Evolutionary conservation across 2,888 invertebrate species (phyloP), one percentile per base, ranked within the genome.

Genomic region (Epinotia demarniana): DNA sequence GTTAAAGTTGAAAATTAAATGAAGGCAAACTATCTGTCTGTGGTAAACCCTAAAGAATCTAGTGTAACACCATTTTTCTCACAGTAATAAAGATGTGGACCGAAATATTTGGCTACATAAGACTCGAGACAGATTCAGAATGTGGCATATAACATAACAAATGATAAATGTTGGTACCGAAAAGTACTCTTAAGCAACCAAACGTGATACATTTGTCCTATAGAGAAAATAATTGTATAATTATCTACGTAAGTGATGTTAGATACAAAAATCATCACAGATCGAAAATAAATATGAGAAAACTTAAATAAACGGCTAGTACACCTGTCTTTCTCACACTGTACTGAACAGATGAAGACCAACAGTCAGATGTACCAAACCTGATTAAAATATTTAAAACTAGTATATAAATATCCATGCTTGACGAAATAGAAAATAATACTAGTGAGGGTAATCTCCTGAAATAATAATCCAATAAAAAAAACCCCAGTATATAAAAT

Each of bases 211-310:
- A 53, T n/a, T n/a, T n/a, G n/a, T 53, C 53, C n/a, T n/a, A 53
- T n/a, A 8, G 8, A 53, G n/a, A 53, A 53, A 53, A 53, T 8
- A 16, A 16, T 49, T 16, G 53, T 53, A 53, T 53, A 57, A 18
- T 57, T 57, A 62, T n/a, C 62, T 62, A 62, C 3, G 16, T 55
- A 61, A 61, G 67, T 16, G 67, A 53, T 67, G 67, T 68, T 39
- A 33, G 53, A 33, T 68, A 68, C 19, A 57, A 57, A 68, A 68
- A 68, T 13, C 67, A 67, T 55, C 67, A 67, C 33, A 67, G 55
- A 19, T 39, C 33, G 55, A 57, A 39, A 68, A 68, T 68, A 68
- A 62, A 61, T 61, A 61, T 13, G 33, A 33, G n/a, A 61, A 33
- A 61, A 60, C 19, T 8, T 60, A 60, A 57, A 57, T 33, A 49